A percentile compares a stretch with the other conserved stretches of the same genome.
Conservation (phyloP, 2,888 invertebrate genomes). For the Alcis repandata region DNA sequence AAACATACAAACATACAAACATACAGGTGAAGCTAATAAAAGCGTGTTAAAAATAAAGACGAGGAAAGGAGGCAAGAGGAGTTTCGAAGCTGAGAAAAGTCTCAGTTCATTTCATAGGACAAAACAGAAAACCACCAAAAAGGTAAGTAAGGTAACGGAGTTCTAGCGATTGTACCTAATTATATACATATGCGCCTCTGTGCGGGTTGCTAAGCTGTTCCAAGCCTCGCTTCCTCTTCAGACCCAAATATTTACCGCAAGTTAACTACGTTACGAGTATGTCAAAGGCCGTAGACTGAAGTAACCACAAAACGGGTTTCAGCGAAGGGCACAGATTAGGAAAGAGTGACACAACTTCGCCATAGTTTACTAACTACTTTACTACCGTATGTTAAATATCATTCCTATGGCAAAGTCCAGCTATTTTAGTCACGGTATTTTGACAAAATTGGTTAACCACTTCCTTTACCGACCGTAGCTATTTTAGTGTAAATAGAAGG, state of each 20-base stretch:
- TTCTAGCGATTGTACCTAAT: neutral
- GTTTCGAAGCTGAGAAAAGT: too few species aligned
- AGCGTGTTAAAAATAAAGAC: too few species aligned
- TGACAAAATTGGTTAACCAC: neutral
- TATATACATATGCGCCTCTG: neutral
- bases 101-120: too few species aligned
- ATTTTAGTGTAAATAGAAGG: neutral
- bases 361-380: neutral
- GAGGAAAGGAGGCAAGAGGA: too few species aligned
- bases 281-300: conserved; percentile 27
- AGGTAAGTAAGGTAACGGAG: too few species aligned
- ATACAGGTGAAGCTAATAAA: too few species aligned
- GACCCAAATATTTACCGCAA: conserved; percentile 34
- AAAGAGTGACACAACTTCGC: neutral
- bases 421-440: conserved; percentile 2
- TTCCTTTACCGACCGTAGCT: neutral
- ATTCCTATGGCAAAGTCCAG: neutral
- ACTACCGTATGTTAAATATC: neutral
- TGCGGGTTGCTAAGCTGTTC: conserved; percentile 26
- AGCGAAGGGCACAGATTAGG: conserved; percentile 21
- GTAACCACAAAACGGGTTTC: conserved; percentile 32
- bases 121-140: too few species aligned
- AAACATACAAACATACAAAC: too few species aligned
- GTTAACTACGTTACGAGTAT: conserved; percentile 31
- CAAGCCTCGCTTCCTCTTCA: conserved; percentile 14